Percentiles rank a stretch among this genome's conserved stretches.
phyloP scores from a whole-genome alignment of 1,140 invertebrate genomes.

The Aphelinus certus region DNA sequence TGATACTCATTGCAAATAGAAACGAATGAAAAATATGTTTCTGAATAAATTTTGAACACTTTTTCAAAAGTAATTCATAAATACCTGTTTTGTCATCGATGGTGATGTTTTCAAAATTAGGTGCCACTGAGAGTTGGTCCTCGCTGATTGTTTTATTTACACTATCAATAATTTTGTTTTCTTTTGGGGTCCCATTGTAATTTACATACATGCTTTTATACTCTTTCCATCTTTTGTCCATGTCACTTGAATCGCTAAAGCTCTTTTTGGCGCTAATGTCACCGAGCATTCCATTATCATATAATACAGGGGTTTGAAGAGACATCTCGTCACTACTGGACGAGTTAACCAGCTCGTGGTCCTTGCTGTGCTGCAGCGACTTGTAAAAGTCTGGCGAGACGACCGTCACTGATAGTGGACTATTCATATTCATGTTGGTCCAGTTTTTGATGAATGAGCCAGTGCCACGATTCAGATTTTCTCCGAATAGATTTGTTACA shows the following conservation, averaged over 20 bases:
- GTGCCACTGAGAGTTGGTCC: too few relatives aligned
- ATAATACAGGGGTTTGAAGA: slow-evolving; percentile 26
- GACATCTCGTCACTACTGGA: neutral
- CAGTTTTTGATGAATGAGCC: slow-evolving; percentile 39
- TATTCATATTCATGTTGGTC: slow-evolving; percentile 42
- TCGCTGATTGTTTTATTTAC: too few relatives aligned
- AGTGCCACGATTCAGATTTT: slow-evolving; percentile 44
- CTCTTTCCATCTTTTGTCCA: slow-evolving; percentile 31
- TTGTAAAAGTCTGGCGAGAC: slow-evolving; percentile 49
- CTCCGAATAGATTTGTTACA: slow-evolving; percentile 43
- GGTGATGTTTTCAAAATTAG: neutral
- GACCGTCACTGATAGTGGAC: slow-evolving; percentile 50
- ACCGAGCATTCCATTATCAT: slow-evolving; percentile 30
- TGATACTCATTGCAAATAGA: neutral
- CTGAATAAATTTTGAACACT: neutral
- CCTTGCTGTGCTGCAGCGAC: slow-evolving; percentile 41
- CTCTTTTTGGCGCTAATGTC: slow-evolving; percentile 13
- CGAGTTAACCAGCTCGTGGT: slow-evolving; percentile 14
- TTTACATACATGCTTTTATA: slow-evolving; percentile 34
- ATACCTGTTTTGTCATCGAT: slow-evolving; percentile 21
- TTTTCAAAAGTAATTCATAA: neutral
- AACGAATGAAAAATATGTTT: neutral
- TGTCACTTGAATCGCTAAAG: slow-evolving; percentile 29
- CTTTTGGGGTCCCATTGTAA: slow-evolving; percentile 11
- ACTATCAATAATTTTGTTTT: neutral